A percentile compares a stretch with the other conserved stretches of the same genome.
Conservation (phyloP, 2,888 invertebrate species). For the Andrena bicolor region DNA sequence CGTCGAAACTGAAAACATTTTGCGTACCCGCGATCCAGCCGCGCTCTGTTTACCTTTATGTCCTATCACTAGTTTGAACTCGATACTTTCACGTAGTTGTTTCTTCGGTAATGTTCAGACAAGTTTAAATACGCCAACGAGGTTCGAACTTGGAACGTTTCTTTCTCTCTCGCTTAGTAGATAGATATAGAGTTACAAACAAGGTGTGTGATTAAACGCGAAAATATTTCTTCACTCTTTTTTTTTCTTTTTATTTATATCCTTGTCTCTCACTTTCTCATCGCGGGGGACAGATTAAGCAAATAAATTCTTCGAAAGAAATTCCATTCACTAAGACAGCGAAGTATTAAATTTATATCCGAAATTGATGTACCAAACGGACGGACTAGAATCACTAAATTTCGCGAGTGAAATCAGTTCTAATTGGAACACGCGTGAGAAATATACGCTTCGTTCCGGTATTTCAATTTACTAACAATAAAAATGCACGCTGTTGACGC, state of each 20-base stretch:
- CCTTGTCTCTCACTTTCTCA: no score
- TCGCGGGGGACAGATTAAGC: no score
- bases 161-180: no score
- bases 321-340: no score
- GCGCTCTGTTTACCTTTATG: constrained; percentile 23
- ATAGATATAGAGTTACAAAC: no score
- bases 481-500: constrained; percentile 1
- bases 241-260: no score
- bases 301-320: no score
- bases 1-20: constrained; percentile 31
- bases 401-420: not conserved
- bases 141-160: not conserved
- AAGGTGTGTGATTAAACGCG: no score
- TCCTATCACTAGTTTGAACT: constrained; percentile 34
- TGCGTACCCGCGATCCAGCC: constrained; percentile 53
- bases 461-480: not conserved
- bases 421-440: no score
- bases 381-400: constrained; percentile 15
- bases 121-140: constrained; percentile 4
- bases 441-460: not conserved
- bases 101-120: constrained; percentile 6
- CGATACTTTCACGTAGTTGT: constrained; percentile 39
- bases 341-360: not conserved
- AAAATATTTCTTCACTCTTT: no score
- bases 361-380: not conserved